phyloP scores from a whole-genome alignment of 2,888 invertebrate genomes.

The Ditula angustiorana region DNA sequence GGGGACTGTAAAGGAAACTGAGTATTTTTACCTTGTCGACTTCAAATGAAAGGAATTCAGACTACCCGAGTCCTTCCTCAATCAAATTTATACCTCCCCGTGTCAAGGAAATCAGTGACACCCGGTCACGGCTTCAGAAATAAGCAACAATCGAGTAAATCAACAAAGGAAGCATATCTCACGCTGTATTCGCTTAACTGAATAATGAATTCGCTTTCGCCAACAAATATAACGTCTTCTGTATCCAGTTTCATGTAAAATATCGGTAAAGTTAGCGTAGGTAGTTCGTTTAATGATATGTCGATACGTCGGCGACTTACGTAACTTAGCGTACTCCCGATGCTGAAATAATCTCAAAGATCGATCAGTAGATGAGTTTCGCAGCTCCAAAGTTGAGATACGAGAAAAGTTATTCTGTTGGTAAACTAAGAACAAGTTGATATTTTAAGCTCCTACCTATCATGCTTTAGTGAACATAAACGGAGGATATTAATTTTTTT shows the following conservation, averaged over 20 bases:
- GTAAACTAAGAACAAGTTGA: constrained; percentile 19
- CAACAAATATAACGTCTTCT: constrained; percentile 30
- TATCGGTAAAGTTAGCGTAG: constrained; percentile 65
- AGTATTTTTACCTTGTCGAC: background rate
- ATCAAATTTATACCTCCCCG: constrained; percentile 19
- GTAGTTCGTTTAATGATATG: constrained; percentile 65
- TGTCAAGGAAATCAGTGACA: constrained; percentile 15
- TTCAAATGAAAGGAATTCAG: background rate
- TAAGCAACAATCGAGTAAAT: constrained; percentile 21
- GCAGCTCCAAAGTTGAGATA: constrained; percentile 21
- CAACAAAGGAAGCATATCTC: constrained; percentile 13
- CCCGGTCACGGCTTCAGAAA: constrained; percentile 1
- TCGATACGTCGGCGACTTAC: constrained; percentile 61
- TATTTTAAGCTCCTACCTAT: constrained; percentile 25
- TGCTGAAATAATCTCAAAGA: constrained; percentile 60
- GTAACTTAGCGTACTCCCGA: constrained; percentile 53
- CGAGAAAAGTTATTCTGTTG: constrained; percentile 12
- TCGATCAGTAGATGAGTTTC: constrained; percentile 50
- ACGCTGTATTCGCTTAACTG: background rate
- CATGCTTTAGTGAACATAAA: background rate
- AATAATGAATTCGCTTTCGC: constrained; percentile 23
- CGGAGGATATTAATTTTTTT: too few species aligned
- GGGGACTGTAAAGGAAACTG: background rate
- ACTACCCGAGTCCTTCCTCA: constrained; percentile 5
- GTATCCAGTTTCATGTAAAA: constrained; percentile 68